Evolutionary conservation across 2,113 vertebrate genomes (phyloP).

Genomic region (Mesitornis unicolor): DNA sequence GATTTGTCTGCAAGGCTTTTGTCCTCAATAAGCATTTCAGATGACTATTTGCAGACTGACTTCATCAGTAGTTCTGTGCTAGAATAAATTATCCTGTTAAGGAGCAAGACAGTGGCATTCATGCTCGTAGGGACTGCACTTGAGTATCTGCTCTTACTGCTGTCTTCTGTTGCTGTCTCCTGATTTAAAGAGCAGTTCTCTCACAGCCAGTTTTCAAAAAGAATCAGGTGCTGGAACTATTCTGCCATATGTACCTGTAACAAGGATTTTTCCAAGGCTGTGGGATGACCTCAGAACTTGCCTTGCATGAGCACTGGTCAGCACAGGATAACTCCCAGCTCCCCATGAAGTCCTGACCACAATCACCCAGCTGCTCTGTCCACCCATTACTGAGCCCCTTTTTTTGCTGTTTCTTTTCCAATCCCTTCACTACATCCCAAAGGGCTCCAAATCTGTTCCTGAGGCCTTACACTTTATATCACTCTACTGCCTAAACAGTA

Average conservation of each 20-base stretch:
- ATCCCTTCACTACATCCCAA: background rate
- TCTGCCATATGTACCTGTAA: background rate
- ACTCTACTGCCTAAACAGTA: background rate
- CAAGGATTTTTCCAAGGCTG: background rate
- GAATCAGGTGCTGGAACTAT: background rate
- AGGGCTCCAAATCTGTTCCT: background rate
- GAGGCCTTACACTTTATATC: background rate
- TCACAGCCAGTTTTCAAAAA: background rate
- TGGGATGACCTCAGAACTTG: background rate
- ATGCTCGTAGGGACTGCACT: accelerated
- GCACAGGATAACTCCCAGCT: background rate
- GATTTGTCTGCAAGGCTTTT: background rate
- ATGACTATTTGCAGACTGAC: background rate
- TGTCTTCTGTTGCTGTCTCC: background rate
- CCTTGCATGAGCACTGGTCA: background rate
- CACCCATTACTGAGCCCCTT: accelerated
- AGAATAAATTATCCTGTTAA: background rate
- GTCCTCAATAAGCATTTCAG: background rate
- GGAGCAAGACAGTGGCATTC: background rate
- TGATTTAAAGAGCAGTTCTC: background rate
- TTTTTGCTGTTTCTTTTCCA: background rate
- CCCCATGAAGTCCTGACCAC: background rate
- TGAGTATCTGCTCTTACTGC: background rate
- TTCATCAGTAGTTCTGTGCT: background rate
- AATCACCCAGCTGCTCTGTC: background rate